A percentile compares a stretch with the other conserved stretches of the same genome.
These are phyloP conservation scores for Phrynocephalus versicolor DNA, from an alignment of 2,113 vertebrate species.

Conservation along the genomic window DNA sequence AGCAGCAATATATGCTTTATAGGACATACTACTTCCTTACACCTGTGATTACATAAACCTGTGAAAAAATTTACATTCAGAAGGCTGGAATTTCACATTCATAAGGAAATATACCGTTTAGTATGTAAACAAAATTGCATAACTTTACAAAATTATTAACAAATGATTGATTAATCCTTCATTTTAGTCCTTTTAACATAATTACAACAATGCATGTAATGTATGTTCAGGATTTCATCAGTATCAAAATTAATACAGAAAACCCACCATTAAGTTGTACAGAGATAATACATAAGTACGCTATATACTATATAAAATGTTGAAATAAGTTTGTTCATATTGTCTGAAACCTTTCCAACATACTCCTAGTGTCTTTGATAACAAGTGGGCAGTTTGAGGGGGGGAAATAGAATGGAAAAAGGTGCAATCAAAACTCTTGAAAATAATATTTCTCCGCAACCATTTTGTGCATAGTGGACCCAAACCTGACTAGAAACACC, in stretches of 20 bases:
- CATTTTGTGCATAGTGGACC: not conserved
- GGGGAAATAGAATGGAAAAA: not conserved
- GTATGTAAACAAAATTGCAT: constrained; percentile 18
- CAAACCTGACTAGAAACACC: not conserved
- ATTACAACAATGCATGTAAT: constrained; percentile 15
- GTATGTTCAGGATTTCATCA: constrained; percentile 16
- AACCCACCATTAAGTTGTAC: not conserved
- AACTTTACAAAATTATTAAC: constrained; percentile 17
- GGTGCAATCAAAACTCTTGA: not conserved
- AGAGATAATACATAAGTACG: constrained; percentile 17
- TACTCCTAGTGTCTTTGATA: not conserved
- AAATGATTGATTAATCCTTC: not conserved
- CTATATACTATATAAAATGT: constrained; percentile 7
- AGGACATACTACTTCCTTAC: not conserved
- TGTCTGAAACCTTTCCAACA: not conserved
- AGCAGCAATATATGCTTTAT: constrained; percentile 4
- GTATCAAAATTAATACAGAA: constrained; percentile 33
- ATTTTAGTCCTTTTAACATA: constrained; percentile 5
- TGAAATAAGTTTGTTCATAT: constrained; percentile 5
- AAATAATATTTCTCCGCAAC: not conserved
- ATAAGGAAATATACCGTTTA: constrained; percentile 14
- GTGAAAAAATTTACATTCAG: constrained; percentile 44
- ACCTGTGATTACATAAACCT: constrained; percentile 17
- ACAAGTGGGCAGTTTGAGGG: not conserved
- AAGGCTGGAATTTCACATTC: constrained; percentile 47